Conservation (phyloP, 2,888 invertebrate genomes). For the Tanypteryx hageni region DNA sequence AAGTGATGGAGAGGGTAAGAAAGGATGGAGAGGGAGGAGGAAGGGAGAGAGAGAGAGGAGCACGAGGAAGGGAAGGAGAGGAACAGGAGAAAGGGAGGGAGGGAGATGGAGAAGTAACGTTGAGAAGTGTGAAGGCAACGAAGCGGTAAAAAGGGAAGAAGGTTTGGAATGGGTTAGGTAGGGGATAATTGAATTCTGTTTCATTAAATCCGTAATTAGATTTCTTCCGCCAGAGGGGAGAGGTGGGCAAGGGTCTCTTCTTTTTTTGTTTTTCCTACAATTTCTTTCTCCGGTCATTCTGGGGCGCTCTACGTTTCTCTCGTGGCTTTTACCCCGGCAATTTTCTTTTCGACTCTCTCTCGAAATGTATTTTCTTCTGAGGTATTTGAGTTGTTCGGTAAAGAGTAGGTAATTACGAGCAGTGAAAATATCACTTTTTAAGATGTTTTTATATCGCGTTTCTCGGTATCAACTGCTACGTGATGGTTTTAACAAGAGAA, state of each 20-base stretch:
- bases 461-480: no score
- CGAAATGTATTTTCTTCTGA: no score
- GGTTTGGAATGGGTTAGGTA: conserved; percentile 32
- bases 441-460: no score
- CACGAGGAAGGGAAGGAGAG: background rate
- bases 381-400: no score
- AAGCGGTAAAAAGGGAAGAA: background rate
- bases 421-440: no score
- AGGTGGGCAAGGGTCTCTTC: conserved; percentile 1
- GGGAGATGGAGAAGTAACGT: background rate
- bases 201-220: conserved; percentile 64
- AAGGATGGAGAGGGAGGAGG: background rate
- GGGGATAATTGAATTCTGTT: conserved; percentile 63
- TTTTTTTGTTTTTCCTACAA: conserved; percentile 10
- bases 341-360: background rate
- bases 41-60: background rate
- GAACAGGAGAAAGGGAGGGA: background rate
- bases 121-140: conserved; percentile 8
- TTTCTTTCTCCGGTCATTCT: background rate
- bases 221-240: conserved; percentile 55
- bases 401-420: no score
- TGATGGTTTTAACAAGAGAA: no score
- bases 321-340: background rate
- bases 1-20: background rate
- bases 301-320: background rate